Percentiles rank a stretch among this genome's conserved stretches.
Evolutionary conservation across 2,113 vertebrate genomes (phyloP).

Genomic region (Hydrochoerus hydrochaeris): DNA sequence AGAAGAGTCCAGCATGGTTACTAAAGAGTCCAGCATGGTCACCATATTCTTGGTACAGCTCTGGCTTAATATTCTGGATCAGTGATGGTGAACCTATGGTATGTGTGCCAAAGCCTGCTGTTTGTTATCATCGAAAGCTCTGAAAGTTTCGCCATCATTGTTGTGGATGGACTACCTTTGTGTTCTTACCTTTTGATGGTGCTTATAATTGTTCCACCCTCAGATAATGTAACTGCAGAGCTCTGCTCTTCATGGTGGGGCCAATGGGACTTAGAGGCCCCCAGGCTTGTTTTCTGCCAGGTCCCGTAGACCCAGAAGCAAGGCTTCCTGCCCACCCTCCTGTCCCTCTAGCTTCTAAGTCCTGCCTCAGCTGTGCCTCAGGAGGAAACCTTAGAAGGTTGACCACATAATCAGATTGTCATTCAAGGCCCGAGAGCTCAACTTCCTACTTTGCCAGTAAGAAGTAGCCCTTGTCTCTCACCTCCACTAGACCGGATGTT

Average conservation of each 20-base stretch:
- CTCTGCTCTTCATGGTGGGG: background rate
- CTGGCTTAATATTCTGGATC: background rate
- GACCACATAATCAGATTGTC: background rate
- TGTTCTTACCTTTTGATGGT: background rate
- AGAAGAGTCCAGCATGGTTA: background rate
- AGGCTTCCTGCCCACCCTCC: background rate
- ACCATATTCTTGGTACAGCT: background rate
- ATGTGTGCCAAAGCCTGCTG: background rate
- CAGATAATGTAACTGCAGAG: background rate
- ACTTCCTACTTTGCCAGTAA: background rate
- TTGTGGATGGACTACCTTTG: background rate
- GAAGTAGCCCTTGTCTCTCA: background rate
- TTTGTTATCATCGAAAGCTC: background rate
- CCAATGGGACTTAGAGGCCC: background rate
- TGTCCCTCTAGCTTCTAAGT: background rate
- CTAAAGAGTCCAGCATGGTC: no score
- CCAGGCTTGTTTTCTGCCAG: background rate
- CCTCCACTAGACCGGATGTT: fast-evolving
- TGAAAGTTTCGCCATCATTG: background rate
- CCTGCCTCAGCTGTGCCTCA: background rate
- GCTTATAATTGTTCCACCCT: background rate
- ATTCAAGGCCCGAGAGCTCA: background rate
- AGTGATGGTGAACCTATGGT: background rate
- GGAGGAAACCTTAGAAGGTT: background rate
- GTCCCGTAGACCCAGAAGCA: background rate